Percentiles rank a stretch among this genome's conserved stretches.
These are phyloP conservation scores for Listronotus bonariensis DNA, from an alignment of 1,140 invertebrate species.

Conservation along the genomic window DNA sequence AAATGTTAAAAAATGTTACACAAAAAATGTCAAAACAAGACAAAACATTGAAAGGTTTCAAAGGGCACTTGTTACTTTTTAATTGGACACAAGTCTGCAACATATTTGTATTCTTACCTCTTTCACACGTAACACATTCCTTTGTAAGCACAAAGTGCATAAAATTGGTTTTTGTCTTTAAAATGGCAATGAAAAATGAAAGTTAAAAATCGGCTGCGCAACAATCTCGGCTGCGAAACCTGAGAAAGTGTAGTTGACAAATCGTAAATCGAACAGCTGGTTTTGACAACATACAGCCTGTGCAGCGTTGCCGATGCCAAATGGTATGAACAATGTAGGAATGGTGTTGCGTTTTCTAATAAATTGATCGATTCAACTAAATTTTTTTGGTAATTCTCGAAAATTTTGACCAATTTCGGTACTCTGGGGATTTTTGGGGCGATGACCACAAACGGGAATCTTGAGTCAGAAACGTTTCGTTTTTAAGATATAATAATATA, in stretches of 20 bases:
- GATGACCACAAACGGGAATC: too few species aligned
- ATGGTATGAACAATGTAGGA: neutral
- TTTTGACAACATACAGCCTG: neutral
- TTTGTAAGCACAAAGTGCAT: slow-evolving; percentile 18
- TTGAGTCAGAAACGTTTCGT: too few species aligned
- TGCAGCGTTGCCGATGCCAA: too few species aligned
- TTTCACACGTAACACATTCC: slow-evolving; percentile 23
- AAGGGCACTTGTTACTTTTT: neutral
- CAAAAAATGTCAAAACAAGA: slow-evolving; percentile 6
- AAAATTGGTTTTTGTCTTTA: slow-evolving; percentile 12
- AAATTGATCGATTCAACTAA: too few species aligned
- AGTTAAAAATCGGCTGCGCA: slow-evolving; percentile 30
- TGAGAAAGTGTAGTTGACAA: slow-evolving; percentile 10
- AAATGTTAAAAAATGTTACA: slow-evolving; percentile 1
- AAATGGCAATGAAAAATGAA: slow-evolving; percentile 33
- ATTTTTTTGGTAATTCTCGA: too few species aligned
- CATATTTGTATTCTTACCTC: slow-evolving; percentile 8
- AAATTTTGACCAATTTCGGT: too few species aligned
- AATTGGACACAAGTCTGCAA: neutral
- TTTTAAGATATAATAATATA: too few species aligned
- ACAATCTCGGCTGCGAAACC: slow-evolving; percentile 4
- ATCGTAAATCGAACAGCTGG: slow-evolving; percentile 19
- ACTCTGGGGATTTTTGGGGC: too few species aligned
- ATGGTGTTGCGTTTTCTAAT: too few species aligned
- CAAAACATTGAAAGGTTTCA: slow-evolving; percentile 11